Evolutionary conservation across 2,888 invertebrate species (phyloP).

Genomic region (Hermaeophaga mercurialis): DNA sequence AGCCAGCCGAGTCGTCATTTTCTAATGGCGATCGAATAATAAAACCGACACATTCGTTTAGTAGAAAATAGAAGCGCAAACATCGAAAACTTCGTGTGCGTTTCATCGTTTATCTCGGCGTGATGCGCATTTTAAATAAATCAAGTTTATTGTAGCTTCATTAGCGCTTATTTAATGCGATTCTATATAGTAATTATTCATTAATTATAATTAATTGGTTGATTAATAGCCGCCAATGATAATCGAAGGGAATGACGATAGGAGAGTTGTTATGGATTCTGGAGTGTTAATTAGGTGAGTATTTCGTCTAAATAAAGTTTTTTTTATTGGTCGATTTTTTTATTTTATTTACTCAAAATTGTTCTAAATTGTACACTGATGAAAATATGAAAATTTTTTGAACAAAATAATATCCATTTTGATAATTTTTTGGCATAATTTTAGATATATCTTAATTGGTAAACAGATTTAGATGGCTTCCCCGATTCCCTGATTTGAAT

Average conservation of each 20-base stretch:
- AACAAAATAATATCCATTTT: no score
- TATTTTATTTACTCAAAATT: no score
- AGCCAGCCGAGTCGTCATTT: conserved; percentile 1
- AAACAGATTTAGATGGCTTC: no score
- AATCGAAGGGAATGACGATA: conserved; percentile 3
- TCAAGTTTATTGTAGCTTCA: conserved; percentile 9
- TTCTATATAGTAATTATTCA: conserved; percentile 3
- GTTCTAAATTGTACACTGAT: no score
- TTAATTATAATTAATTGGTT: conserved; percentile 10
- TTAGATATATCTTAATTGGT: no score
- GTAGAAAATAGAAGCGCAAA: conserved; percentile 17
- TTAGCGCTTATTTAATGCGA: conserved; percentile 10
- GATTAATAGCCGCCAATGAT: no score
- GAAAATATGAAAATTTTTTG: no score
- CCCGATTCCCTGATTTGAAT: no score
- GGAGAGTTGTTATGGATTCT: conserved; percentile 1
- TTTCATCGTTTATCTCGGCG: conserved; percentile 1
- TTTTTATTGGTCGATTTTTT: no score
- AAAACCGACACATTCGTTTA: no score
- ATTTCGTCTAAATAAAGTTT: no score
- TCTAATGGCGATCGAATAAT: conserved; percentile 11
- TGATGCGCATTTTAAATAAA: conserved; percentile 21
- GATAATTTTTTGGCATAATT: no score
- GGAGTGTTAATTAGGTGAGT: neutral
- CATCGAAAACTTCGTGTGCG: conserved; percentile 13